Base-by-base conservation (phyloP, 1,140 invertebrate genomes). In the Temnothorax longispinosus region DNA sequence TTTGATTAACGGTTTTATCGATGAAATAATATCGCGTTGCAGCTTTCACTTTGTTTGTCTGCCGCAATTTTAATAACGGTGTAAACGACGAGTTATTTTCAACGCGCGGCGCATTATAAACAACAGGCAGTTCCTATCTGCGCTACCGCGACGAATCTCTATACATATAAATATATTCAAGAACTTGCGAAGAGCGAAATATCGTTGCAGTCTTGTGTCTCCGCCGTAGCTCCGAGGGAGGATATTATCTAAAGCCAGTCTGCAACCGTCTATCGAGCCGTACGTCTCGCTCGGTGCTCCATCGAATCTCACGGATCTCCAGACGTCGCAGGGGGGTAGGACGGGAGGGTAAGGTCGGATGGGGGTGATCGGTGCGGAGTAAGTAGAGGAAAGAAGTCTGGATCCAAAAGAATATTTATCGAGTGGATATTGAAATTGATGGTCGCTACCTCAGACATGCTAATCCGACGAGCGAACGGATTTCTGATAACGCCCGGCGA, bases 391-490 rank as follows among this genome's bases (percentile, higher is more conserved):
- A 87, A 88, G 89, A 92, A 91, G 90, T 91, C 85, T 86, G 87
- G 64, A 89, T 92, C 92, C 91, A 91, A 92, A 92, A 89, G 92
- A 92, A 93, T 93, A 93, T 93, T 93, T 93, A 93, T 93, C 91
- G 91, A 92, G 87, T 88, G 92, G 89, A 93, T 93, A 93, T 93
- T 93, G 92, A 93, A 93, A 93, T 93, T 92, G 92, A 92, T 92
- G 89, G 92, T 86, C 87, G 89, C 91, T 91, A 91, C 92, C 92
- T 92, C 91, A 93, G 92, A 93, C 92, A 93, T 92, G 92, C 92
- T 92, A 93, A 93, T 93, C 92, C 88, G 90, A 87, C 90, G 90
- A 88, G 89, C 86, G 85, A 88, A 81, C 85, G 89, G 89, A 82
- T 90, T 92, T 90, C 91, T 92, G 92, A 93, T 92, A 93, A 92